These are phyloP conservation scores for Rhyacichthys aspro DNA, from an alignment of 2,797 vertebrate species.

Conservation along the genomic window DNA sequence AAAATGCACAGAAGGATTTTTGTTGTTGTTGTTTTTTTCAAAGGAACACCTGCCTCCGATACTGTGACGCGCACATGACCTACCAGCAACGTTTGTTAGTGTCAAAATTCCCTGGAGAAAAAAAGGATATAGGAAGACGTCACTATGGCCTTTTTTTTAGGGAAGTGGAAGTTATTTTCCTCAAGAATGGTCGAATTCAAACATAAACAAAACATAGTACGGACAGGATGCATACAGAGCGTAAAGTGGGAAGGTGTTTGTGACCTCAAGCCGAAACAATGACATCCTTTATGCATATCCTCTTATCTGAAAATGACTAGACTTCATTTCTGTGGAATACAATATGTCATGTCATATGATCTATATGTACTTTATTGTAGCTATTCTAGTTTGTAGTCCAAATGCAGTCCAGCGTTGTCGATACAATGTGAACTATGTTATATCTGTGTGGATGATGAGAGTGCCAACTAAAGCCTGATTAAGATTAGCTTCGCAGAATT, in stretches of 20 bases:
- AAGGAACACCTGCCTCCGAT: conserved; percentile 75
- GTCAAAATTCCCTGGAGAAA: conserved; percentile 69
- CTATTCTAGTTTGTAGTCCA: conserved; percentile 89
- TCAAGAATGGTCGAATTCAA: conserved; percentile 60
- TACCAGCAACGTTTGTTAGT: conserved; percentile 78
- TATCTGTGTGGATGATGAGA: conserved; percentile 87
- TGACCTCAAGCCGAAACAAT: conserved; percentile 83
- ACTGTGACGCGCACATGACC: conserved; percentile 78
- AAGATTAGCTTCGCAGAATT: conserved; percentile 86
- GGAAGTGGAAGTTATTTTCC: conserved; percentile 53
- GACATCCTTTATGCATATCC: conserved; percentile 83
- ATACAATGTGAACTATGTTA: conserved; percentile 89
- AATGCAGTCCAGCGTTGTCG: conserved; percentile 87
- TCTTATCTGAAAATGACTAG: conserved; percentile 84
- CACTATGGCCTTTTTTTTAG: conserved; percentile 60
- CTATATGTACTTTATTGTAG: conserved; percentile 88
- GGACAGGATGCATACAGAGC: conserved; percentile 59
- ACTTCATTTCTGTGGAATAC: conserved; percentile 85
- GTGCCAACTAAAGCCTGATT: conserved; percentile 86
- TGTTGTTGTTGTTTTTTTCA: not conserved
- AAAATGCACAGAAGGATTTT: conserved; percentile 72
- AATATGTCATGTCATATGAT: conserved; percentile 88
- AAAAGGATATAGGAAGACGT: conserved; percentile 59
- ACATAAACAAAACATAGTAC: conserved; percentile 63
- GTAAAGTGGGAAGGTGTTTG: conserved; percentile 74